Base-by-base conservation (phyloP, 2,797 vertebrate genomes). In the Schizothorax lantsangensis region DNA sequence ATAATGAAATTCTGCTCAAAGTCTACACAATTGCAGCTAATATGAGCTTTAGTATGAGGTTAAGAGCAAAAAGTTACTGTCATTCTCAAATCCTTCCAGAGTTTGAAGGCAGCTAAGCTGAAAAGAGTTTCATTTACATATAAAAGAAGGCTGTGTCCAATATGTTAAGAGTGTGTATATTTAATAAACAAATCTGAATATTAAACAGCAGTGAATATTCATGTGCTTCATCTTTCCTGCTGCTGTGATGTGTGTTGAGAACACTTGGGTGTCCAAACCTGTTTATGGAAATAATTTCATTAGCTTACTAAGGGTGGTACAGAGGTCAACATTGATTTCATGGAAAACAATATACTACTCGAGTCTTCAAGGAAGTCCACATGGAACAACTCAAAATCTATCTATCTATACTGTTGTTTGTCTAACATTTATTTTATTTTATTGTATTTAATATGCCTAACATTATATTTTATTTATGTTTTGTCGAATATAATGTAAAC, bases 141-240 rank as follows among this genome's bases (percentile, higher is more conserved):
- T 83, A 84, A 78, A 81, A 38, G 54, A 54, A 54, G 47, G 40
- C 17, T 36, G 4, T 12, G 75, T 36, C 33, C 43, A 59, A 19
- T 54, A 17, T 40, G 52, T 84, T 26, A 72, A 52, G 26, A 33
- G 9, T 72, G 52, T 71, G 45, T 81, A 87, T 66, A 52, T 64
- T 81, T 66, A 87, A 81, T 78, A 77, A 89, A 89, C 0, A 40
- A 69, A 54, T 43, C 15, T 45, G 2, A 83, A 82, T 47, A 85
- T 77, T 68, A 86, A 86, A 40, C 69, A 47, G 30, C 9, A n/a
- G 4, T 45, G 36, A 85, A 89, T 90, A 87, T 88, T 85, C 74
- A 88, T 74, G 52, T 21, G 72, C 74, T n/a, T 85, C 17, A 80
- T 33, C 45, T 85, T 49, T 30, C 71, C 47, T 33, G 33, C 47